Conservation (phyloP, 1,140 invertebrate genomes). For the Sipha flava region DNA sequence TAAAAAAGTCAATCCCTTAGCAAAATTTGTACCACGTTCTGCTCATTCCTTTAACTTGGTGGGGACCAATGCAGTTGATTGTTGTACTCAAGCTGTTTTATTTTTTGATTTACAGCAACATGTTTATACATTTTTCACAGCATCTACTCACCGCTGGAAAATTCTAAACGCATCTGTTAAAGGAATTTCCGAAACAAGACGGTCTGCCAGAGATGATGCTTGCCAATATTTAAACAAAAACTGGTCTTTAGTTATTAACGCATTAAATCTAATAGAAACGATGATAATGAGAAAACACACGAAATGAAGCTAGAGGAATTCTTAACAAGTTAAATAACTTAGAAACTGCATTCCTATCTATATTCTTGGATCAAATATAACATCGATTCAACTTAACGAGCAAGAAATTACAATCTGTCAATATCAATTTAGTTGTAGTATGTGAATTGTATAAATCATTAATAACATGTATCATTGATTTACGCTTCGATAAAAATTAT, state of each 20-base stretch:
- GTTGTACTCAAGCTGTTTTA: conserved; percentile 35
- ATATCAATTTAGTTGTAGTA: not conserved
- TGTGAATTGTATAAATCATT: not conserved
- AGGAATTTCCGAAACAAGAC: conserved; percentile 33
- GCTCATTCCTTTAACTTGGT: conserved; percentile 42
- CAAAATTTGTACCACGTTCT: conserved; percentile 40
- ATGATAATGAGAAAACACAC: not conserved
- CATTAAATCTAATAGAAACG: not conserved
- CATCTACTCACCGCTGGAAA: conserved; percentile 36
- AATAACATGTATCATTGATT: not conserved
- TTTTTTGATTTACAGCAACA: conserved; percentile 38
- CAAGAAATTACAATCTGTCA: not conserved
- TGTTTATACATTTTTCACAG: conserved; percentile 38
- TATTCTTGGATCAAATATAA: not conserved
- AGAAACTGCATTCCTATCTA: not conserved
- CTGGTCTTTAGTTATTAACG: not conserved
- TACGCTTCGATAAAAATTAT: not conserved
- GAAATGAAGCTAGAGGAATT: not conserved
- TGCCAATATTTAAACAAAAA: not conserved
- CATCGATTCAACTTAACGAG: not conserved
- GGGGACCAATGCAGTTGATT: conserved; percentile 40
- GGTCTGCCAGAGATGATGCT: conserved; percentile 36
- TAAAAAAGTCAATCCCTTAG: conserved; percentile 37
- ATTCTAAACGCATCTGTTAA: conserved; percentile 29
- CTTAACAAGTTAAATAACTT: not conserved